phyloP scores from a whole-genome alignment of 2,797 vertebrate species.

The Xiphorhynchus erythropygius region DNA sequence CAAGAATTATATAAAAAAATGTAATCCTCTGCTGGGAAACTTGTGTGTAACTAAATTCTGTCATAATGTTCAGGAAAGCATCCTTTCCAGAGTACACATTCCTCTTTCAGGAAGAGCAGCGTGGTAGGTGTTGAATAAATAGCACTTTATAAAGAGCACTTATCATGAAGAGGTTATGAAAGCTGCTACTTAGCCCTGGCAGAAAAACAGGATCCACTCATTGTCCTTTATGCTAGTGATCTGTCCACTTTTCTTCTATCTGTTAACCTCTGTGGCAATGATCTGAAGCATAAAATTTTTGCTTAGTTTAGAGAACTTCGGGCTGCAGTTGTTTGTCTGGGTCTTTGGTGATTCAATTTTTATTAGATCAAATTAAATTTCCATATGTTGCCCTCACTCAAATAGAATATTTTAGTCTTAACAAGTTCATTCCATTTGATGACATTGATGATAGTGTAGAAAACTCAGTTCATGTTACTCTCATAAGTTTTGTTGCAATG shows the following conservation, averaged over 20 bases:
- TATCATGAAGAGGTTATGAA: not conserved
- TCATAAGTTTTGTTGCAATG: not conserved
- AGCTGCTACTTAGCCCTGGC: not conserved
- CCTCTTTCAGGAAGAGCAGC: not conserved
- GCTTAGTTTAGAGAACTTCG: not conserved
- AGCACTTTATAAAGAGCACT: not conserved
- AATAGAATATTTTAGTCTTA: not conserved
- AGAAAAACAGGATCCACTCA: not conserved
- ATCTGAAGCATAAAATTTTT: not conserved
- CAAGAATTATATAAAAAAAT: not conserved
- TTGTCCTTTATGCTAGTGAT: not conserved
- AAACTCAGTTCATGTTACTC: not conserved
- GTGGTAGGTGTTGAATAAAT: not conserved
- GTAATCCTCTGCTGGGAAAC: not conserved
- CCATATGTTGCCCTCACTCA: not conserved
- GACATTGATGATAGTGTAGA: not conserved
- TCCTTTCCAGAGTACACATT: not conserved
- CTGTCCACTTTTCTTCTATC: not conserved
- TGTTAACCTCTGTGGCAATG: not conserved
- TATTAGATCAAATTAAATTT: not conserved
- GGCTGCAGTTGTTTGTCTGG: not conserved
- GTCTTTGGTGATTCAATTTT: not conserved
- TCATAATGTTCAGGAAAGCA: not conserved
- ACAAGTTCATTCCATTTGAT: not conserved
- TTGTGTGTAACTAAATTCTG: not conserved